phyloP scores from a whole-genome alignment of 2,888 invertebrate genomes.

The Meiosimyza platycephala region DNA sequence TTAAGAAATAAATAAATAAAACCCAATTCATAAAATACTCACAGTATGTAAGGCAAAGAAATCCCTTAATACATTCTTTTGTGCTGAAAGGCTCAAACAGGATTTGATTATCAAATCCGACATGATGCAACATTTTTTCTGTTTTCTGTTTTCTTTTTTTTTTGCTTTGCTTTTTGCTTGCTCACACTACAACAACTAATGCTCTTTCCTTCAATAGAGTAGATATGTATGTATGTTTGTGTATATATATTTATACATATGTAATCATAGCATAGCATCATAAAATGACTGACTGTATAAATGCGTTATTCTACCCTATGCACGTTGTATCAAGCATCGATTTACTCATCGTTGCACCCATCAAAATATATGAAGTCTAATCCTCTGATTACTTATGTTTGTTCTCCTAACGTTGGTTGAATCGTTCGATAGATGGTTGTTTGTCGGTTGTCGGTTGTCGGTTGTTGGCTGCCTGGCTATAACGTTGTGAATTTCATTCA shows the following conservation, averaged over 20 bases:
- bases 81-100: constrained; percentile 1
- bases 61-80: constrained; percentile 12
- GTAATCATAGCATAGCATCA: background rate
- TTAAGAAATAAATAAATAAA: no score
- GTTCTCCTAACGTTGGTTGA: no score
- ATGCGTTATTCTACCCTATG: background rate
- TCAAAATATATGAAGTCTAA: constrained; percentile 20
- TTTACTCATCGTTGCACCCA: background rate
- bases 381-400: constrained; percentile 24
- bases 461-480: no score
- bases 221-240: background rate
- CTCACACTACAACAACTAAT: background rate
- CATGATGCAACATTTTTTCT: constrained; percentile 2
- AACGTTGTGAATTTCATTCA: background rate
- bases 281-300: background rate
- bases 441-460: no score
- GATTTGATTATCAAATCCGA: constrained; percentile 15
- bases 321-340: background rate
- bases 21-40: background rate
- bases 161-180: background rate
- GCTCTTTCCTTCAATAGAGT: no score
- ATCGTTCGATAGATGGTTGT: no score
- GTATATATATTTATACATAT: background rate
- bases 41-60: background rate
- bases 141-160: no score